These are phyloP conservation scores for Calliopsis andreniformis DNA, from an alignment of 1,140 invertebrate species.

Conservation along the genomic window DNA sequence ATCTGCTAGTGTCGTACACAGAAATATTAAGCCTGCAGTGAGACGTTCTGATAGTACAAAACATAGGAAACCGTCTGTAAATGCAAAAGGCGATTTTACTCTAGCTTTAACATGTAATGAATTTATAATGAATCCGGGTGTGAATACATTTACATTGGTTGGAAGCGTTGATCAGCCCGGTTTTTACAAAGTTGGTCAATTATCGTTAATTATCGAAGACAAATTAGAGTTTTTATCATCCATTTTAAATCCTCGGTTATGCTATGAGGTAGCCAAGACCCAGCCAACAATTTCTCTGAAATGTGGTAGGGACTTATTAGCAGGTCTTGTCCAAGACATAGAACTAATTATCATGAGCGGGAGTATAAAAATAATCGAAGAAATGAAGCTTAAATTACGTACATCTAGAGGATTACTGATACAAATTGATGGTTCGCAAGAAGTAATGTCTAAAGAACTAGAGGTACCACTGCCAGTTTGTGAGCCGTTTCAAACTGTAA, in stretches of 20 bases:
- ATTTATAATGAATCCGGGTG: slow-evolving; percentile 85
- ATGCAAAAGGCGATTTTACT: slow-evolving; percentile 84
- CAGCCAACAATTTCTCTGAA: slow-evolving; percentile 81
- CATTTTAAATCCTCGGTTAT: slow-evolving; percentile 78
- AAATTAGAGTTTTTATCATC: slow-evolving; percentile 81
- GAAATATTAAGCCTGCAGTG: slow-evolving; percentile 82
- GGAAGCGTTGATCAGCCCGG: slow-evolving; percentile 84
- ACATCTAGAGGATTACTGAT: slow-evolving; percentile 83
- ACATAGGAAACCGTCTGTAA: slow-evolving; percentile 82
- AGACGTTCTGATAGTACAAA: slow-evolving; percentile 84
- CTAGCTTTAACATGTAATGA: slow-evolving; percentile 83
- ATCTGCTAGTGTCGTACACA: slow-evolving; percentile 84
- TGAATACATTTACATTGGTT: slow-evolving; percentile 86
- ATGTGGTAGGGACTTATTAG: slow-evolving; percentile 84
- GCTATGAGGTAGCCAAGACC: slow-evolving; percentile 83
- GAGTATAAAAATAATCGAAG: slow-evolving; percentile 83
- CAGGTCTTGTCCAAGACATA: slow-evolving; percentile 87
- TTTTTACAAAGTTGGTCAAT: slow-evolving; percentile 83
- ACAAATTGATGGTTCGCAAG: slow-evolving; percentile 70
- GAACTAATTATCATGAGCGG: slow-evolving; percentile 86
- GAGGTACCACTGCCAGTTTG: slow-evolving; percentile 85
- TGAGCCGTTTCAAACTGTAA: slow-evolving; percentile 86
- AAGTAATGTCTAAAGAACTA: slow-evolving; percentile 82
- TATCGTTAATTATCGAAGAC: slow-evolving; percentile 83
- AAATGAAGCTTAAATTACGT: slow-evolving; percentile 82